These are phyloP conservation scores for Polyploca ridens DNA, from an alignment of 2,888 invertebrate genomes.

Conservation along the genomic window DNA sequence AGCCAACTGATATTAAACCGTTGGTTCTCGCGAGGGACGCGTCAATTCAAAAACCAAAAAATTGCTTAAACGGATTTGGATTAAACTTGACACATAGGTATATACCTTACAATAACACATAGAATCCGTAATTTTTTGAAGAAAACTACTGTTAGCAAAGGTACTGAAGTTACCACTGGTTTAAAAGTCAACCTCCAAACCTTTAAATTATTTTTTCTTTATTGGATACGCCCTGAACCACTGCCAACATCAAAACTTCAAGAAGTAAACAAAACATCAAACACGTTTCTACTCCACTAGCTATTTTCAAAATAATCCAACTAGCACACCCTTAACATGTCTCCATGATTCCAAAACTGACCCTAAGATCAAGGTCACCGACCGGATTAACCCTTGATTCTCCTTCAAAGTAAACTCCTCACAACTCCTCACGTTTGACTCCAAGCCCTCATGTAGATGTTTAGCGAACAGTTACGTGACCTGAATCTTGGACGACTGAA, in stretches of 20 bases:
- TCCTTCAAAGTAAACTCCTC: slow-evolving; percentile 35
- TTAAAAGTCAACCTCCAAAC: too few species aligned
- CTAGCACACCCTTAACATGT: neutral
- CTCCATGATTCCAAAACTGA: slow-evolving; percentile 2
- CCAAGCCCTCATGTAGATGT: slow-evolving; percentile 26
- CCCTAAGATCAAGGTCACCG: slow-evolving; percentile 9
- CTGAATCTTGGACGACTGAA: slow-evolving; percentile 28
- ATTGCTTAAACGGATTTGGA: too few species aligned
- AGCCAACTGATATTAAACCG: too few species aligned
- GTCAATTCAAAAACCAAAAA: too few species aligned
- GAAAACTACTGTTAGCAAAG: too few species aligned
- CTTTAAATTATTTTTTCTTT: too few species aligned
- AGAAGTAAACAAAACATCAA: neutral
- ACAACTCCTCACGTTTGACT: slow-evolving; percentile 13
- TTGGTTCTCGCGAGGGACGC: too few species aligned
- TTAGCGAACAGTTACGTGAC: slow-evolving; percentile 38
- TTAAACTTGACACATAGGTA: too few species aligned
- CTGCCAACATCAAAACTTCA: neutral
- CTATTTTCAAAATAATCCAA: neutral
- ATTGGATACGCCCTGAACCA: too few species aligned
- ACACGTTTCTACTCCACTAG: neutral
- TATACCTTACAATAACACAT: too few species aligned
- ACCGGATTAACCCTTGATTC: slow-evolving; percentile 38
- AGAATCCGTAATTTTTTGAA: too few species aligned
- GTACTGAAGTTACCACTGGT: too few species aligned